phyloP scores from a whole-genome alignment of 2,113 vertebrate genomes.

The Hassar affinis region DNA sequence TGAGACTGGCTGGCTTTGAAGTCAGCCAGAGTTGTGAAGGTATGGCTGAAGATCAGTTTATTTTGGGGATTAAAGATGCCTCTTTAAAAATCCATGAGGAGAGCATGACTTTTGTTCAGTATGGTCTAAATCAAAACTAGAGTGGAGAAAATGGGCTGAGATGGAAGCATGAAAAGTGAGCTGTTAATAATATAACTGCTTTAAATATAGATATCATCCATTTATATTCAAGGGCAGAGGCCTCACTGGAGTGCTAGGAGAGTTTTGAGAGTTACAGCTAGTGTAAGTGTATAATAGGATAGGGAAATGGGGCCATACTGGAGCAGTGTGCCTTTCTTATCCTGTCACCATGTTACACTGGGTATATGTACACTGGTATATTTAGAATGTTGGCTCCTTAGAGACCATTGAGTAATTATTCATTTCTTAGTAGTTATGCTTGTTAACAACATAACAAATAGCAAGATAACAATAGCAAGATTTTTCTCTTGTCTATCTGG shows the following conservation, averaged over 20 bases:
- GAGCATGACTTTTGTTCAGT: constrained; percentile 21
- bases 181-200: constrained; percentile 50
- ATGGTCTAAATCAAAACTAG: constrained; percentile 24
- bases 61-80: constrained; percentile 44
- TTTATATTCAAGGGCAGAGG: constrained; percentile 57
- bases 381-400: not conserved
- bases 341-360: constrained; percentile 5
- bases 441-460: not conserved
- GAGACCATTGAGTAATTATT: not conserved
- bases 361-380: not conserved
- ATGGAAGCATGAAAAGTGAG: constrained; percentile 41
- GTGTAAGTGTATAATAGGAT: constrained; percentile 48
- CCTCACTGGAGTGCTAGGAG: constrained; percentile 38
- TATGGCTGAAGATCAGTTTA: constrained; percentile 46
- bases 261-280: constrained; percentile 23
- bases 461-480: not conserved
- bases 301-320: constrained; percentile 31
- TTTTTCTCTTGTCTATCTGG: not conserved
- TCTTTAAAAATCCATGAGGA: constrained; percentile 32
- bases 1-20: constrained; percentile 40
- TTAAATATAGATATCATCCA: constrained; percentile 56
- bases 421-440: not conserved
- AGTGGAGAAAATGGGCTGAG: constrained; percentile 24
- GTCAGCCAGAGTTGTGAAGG: not conserved
- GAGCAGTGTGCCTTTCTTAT: constrained; percentile 7